Evolutionary conservation across 2,888 invertebrate species (phyloP).

Genomic region (Epistrophe eligans): DNA sequence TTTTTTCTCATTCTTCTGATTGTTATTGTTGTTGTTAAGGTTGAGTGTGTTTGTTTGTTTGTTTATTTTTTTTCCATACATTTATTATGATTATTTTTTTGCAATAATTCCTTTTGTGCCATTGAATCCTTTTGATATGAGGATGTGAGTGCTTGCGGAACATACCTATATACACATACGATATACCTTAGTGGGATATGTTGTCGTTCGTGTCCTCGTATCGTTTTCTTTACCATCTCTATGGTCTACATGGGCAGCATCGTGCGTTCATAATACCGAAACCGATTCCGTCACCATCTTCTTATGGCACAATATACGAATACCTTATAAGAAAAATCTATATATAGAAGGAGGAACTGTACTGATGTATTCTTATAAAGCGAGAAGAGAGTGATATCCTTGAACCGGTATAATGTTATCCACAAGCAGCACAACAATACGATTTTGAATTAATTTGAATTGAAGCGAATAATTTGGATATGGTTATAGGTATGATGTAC

Average conservation of each 20-base stretch:
- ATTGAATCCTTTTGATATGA: slow-evolving; percentile 72
- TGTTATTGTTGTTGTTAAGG: slow-evolving; percentile 46
- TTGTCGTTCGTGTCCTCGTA: slow-evolving; percentile 15
- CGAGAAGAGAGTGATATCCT: slow-evolving; percentile 62
- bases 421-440: slow-evolving; percentile 72
- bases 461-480: slow-evolving; percentile 76
- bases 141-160: slow-evolving; percentile 48
- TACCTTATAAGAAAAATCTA: background rate
- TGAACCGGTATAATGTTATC: slow-evolving; percentile 71
- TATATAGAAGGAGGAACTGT: background rate
- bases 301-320: background rate
- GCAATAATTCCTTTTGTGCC: slow-evolving; percentile 70
- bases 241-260: slow-evolving; percentile 12
- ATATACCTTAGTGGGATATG: slow-evolving; percentile 59
- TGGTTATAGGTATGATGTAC: slow-evolving; percentile 52
- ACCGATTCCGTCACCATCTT: slow-evolving; percentile 48
- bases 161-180: background rate
- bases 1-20: slow-evolving; percentile 36
- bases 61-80: slow-evolving; percentile 9
- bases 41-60: slow-evolving; percentile 69
- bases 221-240: background rate
- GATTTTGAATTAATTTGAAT: slow-evolving; percentile 76
- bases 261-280: background rate
- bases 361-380: slow-evolving; percentile 39
- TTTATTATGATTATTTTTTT: slow-evolving; percentile 63